Conservation (phyloP, 1,140 invertebrate species). For the Acyrthosiphon pisum region DNA sequence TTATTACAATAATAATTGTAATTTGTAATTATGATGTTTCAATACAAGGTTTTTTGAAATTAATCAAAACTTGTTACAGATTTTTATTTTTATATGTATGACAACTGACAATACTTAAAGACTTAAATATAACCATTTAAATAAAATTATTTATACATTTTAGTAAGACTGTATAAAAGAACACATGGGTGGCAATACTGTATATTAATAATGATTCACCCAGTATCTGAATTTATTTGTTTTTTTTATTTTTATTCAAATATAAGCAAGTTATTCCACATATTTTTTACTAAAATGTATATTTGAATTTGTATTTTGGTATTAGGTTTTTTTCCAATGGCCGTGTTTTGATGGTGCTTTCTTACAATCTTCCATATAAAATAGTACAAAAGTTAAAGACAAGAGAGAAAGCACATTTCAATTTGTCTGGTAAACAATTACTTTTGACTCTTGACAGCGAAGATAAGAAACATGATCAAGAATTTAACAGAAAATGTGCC, state of each 20-base stretch:
- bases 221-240: not conserved
- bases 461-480: not conserved
- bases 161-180: not conserved
- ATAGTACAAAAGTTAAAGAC: slow-evolving; percentile 9
- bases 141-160: too few species aligned
- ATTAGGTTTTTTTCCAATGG: slow-evolving; percentile 80
- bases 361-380: slow-evolving; percentile 77
- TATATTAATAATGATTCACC: not conserved
- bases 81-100: too few species aligned
- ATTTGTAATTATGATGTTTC: too few species aligned
- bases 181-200: not conserved
- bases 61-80: too few species aligned
- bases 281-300: not conserved
- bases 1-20: too few species aligned
- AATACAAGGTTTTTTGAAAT: too few species aligned
- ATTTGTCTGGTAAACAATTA: slow-evolving; percentile 21
- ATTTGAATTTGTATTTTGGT: not conserved
- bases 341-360: slow-evolving; percentile 83
- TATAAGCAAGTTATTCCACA: not conserved
- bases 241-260: not conserved
- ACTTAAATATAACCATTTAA: too few species aligned
- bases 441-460: not conserved
- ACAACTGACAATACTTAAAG: too few species aligned
- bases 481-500: not conserved
- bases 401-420: not conserved